Percentiles rank a stretch among this genome's conserved stretches.
Conservation (phyloP, 1,140 invertebrate species). For the Penaeus chinensis region DNA sequence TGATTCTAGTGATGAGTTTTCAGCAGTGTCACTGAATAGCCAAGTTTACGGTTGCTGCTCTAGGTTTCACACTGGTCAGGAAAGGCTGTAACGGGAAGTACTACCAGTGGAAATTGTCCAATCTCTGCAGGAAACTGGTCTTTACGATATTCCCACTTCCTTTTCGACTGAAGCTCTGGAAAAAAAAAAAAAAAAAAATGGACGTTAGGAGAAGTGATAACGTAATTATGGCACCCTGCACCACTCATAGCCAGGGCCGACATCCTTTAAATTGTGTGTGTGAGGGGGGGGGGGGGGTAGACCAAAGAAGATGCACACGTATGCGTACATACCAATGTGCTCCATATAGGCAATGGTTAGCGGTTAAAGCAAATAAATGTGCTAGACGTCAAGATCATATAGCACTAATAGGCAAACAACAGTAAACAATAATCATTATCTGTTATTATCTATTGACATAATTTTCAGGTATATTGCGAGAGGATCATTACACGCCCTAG, state of each 20-base stretch:
- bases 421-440: neutral
- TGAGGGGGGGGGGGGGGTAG: too few relatives aligned
- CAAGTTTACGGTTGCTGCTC: conserved; percentile 42
- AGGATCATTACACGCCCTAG: neutral
- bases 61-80: conserved; percentile 36
- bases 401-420: neutral
- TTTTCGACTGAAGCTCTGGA: conserved; percentile 19
- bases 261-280: too few relatives aligned
- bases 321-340: too few relatives aligned
- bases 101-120: conserved; percentile 32
- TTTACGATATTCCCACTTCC: conserved; percentile 44
- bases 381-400: too few relatives aligned
- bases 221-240: too few relatives aligned
- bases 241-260: too few relatives aligned
- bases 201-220: conserved; percentile 11
- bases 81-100: conserved; percentile 39
- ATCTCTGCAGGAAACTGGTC: conserved; percentile 46
- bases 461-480: neutral
- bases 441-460: neutral
- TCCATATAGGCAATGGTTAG: too few relatives aligned
- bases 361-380: too few relatives aligned
- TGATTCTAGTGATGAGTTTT: conserved; percentile 35
- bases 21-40: conserved; percentile 15
- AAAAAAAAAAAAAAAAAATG: too few relatives aligned
- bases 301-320: too few relatives aligned